Base-by-base conservation (phyloP, 2,888 invertebrate genomes). In the Diarsia rubi region DNA sequence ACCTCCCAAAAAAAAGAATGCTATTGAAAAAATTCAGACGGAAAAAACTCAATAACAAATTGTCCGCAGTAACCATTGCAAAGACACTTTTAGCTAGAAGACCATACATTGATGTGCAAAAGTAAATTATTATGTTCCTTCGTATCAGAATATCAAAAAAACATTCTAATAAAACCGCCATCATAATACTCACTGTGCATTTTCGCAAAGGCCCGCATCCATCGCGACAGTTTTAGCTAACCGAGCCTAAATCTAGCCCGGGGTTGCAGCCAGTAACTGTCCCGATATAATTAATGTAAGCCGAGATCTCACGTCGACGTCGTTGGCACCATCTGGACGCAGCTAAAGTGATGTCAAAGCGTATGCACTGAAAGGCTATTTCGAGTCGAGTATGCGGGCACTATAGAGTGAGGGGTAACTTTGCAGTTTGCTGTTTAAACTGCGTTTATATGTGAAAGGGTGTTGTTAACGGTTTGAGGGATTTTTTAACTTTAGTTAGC, bases 231-330 rank as follows among this genome's bases (percentile, higher is more conserved):
- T 75, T 80, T 70, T 54, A 80, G 77, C 74, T 69, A 65, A 54
- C 78, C 37, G 47, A 77, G 60, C 71, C 79, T 77, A 83, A 81
- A 86, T 80, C 73, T 78, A 83, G 57, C 68, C 69, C 16, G 47
- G 24, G 21, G 57, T 69, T 81, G 66, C 73, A 77, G 69, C 66
- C 67, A 75, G 79, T 59, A 45, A 79, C 77, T 81, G 74, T 82
- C 78, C 69, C 73, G 63, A 81, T 84, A 84, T 87, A 87, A 87
- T 87, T 87, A 84, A 87, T 87, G 79, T 82, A 80, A 82, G 79
- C 78, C 73, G 70, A 75, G 78, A 73, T 83, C 80, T 80, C 79
- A 79, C 79, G 81, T 86, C 73, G 24, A 67, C 24, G 79, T 79
- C 75, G 65, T 67, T 60, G 80, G 66, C 79, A 77, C 85, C 85